Evolutionary conservation across 2,888 invertebrate genomes (phyloP).

Genomic region (Alcis repandata): DNA sequence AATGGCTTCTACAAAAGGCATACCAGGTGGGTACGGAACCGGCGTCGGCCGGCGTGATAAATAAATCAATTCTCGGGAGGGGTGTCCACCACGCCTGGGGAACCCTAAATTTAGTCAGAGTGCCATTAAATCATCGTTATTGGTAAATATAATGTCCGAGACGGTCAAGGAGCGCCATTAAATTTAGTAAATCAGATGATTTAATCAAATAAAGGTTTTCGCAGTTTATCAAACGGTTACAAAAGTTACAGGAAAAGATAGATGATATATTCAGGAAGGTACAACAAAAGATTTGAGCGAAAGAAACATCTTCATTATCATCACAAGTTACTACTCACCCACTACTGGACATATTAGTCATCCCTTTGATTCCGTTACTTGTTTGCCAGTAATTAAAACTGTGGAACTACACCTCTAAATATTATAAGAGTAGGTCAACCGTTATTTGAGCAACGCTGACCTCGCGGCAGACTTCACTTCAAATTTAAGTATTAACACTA

Average conservation of each 20-base stretch:
- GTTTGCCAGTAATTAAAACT: too few species aligned
- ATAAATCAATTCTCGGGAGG: slow-evolving; percentile 79
- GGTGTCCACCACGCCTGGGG: slow-evolving; percentile 77
- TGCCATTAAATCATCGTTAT: slow-evolving; percentile 79
- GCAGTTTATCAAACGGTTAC: slow-evolving; percentile 6
- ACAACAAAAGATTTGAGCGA: too few species aligned
- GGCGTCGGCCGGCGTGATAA: slow-evolving; percentile 65
- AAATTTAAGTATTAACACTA: too few species aligned
- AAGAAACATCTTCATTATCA: too few species aligned
- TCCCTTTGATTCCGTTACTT: too few species aligned
- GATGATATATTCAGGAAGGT: too few species aligned
- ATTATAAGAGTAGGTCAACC: too few species aligned
- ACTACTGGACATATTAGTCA: too few species aligned
- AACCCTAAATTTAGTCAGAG: slow-evolving; percentile 75
- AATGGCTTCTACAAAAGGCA: slow-evolving; percentile 63
- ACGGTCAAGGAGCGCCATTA: slow-evolving; percentile 42
- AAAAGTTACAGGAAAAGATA: neutral
- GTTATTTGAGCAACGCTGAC: too few species aligned
- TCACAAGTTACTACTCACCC: too few species aligned
- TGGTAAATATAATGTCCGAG: slow-evolving; percentile 64
- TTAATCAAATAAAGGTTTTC: slow-evolving; percentile 14
- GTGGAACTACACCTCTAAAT: too few species aligned
- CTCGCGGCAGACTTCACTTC: too few species aligned
- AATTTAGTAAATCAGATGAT: slow-evolving; percentile 37
- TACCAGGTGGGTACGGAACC: slow-evolving; percentile 63